These are phyloP conservation scores for Reticulitermes lucifugus DNA, from an alignment of 2,888 invertebrate species.

Conservation along the genomic window DNA sequence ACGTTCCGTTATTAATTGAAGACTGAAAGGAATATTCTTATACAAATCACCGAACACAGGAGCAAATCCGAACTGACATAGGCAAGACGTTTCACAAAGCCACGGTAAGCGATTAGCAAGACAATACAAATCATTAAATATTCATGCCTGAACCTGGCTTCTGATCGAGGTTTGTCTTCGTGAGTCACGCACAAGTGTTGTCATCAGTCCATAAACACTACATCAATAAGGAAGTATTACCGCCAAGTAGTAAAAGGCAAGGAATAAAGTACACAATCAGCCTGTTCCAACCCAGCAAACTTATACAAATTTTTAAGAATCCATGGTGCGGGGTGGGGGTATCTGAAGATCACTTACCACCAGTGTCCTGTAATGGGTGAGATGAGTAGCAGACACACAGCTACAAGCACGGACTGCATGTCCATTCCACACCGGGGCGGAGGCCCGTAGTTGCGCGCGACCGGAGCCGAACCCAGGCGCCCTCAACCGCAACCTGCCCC, in stretches of 20 bases:
- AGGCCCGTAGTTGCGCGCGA: conserved; percentile 59
- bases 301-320: neutral
- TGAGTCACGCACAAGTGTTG: neutral
- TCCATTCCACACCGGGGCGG: conserved; percentile 56
- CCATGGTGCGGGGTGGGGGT: neutral
- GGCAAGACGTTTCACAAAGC: too few species aligned
- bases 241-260: conserved; percentile 7
- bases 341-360: conserved; percentile 75
- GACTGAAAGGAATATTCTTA: too few species aligned
- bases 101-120: neutral
- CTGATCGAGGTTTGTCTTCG: neutral
- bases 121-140: conserved; percentile 14
- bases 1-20: too few species aligned
- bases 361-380: conserved; percentile 89
- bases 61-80: too few species aligned
- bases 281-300: too few species aligned
- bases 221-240: conserved; percentile 1
- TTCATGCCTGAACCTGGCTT: conserved; percentile 23
- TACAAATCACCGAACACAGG: too few species aligned
- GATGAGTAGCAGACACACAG: conserved; percentile 86
- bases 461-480: conserved; percentile 58
- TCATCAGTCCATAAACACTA: conserved; percentile 10
- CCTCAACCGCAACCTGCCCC: conserved; percentile 59
- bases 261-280: neutral
- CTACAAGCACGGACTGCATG: conserved; percentile 84